A percentile compares a stretch with the other conserved stretches of the same genome.
Evolutionary conservation across 92 coral and sea anemone genomes (phyloP).

Genomic region (Diadumene lineata): DNA sequence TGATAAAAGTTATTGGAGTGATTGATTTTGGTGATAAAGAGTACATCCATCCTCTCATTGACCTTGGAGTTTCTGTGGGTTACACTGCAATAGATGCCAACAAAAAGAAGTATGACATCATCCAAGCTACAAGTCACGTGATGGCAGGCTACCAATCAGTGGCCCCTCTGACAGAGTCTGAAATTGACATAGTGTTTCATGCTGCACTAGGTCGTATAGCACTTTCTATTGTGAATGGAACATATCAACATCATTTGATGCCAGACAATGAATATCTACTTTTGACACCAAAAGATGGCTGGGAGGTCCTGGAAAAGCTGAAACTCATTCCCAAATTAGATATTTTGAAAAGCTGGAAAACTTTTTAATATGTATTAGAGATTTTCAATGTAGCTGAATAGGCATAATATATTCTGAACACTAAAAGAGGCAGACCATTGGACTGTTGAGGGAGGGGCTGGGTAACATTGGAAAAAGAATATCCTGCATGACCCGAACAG

Average conservation of each 20-base stretch:
- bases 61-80: not conserved
- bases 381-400: too few species aligned
- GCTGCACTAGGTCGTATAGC: slow-evolving; percentile 31
- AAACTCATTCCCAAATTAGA: slow-evolving; percentile 13
- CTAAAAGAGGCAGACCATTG: too few species aligned
- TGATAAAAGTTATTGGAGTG: not conserved
- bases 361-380: not conserved
- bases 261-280: slow-evolving; percentile 31
- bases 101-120: not conserved
- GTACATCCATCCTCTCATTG: not conserved
- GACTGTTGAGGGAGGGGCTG: too few species aligned
- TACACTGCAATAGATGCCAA: not conserved
- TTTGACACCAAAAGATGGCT: not conserved
- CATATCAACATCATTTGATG: slow-evolving; percentile 20
- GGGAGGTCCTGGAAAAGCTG: slow-evolving; percentile 45
- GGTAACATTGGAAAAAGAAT: too few species aligned
- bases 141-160: slow-evolving; percentile 54
- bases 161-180: slow-evolving; percentile 29
- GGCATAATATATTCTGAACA: too few species aligned
- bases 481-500: too few species aligned
- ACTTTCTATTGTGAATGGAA: slow-evolving; percentile 47
- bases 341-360: slow-evolving; percentile 27
- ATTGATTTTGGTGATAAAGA: not conserved
- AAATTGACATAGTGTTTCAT: slow-evolving; percentile 24
- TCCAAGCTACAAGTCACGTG: slow-evolving; percentile 34